These are phyloP conservation scores for Anoura caudifer DNA, from an alignment of 2,113 vertebrate genomes.

Conservation along the genomic window DNA sequence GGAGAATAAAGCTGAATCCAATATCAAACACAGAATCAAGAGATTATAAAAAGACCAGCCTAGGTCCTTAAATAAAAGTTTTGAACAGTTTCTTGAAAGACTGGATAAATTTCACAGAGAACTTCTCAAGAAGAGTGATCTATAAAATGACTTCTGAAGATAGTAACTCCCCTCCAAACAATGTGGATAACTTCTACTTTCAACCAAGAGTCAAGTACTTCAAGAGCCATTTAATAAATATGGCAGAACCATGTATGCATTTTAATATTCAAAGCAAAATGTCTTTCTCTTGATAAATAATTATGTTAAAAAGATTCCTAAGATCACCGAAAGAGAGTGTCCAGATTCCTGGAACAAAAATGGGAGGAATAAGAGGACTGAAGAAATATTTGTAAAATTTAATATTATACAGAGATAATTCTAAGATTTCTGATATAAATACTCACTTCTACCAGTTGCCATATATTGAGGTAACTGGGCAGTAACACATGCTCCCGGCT, in stretches of 20 bases:
- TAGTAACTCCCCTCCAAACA: background rate
- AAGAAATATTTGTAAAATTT: slow-evolving; percentile 37
- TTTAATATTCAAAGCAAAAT: slow-evolving; percentile 40
- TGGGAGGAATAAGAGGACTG: background rate
- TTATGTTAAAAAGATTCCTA: slow-evolving; percentile 21
- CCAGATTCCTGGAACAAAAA: background rate
- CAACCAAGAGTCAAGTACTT: slow-evolving; percentile 1
- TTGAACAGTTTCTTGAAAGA: slow-evolving; percentile 91
- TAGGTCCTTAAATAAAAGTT: slow-evolving; percentile 88
- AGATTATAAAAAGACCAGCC: slow-evolving; percentile 94
- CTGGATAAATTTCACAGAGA: slow-evolving; percentile 86
- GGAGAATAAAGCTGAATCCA: background rate
- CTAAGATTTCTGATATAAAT: background rate
- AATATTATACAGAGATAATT: slow-evolving; percentile 28
- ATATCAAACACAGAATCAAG: background rate
- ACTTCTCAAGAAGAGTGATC: slow-evolving; percentile 87
- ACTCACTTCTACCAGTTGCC: background rate
- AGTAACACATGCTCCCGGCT: background rate
- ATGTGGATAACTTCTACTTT: slow-evolving; percentile 17
- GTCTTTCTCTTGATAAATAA: slow-evolving; percentile 31
- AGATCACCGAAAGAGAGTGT: background rate
- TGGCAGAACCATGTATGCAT: background rate
- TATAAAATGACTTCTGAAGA: slow-evolving; percentile 90
- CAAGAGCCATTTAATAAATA: slow-evolving; percentile 38
- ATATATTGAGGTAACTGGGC: background rate